These are phyloP conservation scores for Calyptomena viridis DNA, from an alignment of 2,113 vertebrate species.

Conservation along the genomic window DNA sequence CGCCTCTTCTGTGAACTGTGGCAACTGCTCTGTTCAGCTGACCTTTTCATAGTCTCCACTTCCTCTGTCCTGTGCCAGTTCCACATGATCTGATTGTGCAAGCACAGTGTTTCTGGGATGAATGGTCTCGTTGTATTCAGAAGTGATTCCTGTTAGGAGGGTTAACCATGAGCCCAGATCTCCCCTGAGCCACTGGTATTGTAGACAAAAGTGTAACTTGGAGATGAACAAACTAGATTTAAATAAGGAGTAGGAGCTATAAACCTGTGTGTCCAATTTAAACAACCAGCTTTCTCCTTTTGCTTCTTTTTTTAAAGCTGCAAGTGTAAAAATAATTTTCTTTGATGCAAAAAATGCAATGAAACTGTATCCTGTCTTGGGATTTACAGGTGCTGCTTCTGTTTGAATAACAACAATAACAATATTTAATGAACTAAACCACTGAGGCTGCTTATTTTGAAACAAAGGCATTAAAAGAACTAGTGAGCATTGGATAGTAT, in stretches of 20 bases:
- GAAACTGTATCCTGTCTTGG: background rate
- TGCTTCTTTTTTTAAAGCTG: background rate
- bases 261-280: background rate
- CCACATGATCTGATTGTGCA: background rate
- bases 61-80: fast-evolving
- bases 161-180: background rate
- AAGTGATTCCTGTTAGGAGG: background rate
- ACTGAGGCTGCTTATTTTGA: background rate
- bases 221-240: background rate
- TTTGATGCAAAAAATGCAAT: background rate
- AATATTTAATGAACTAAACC: background rate
- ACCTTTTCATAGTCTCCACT: background rate
- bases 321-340: background rate
- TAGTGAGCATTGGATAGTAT: background rate
- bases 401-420: background rate
- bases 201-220: background rate
- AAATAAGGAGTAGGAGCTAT: background rate
- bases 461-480: background rate
- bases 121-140: background rate
- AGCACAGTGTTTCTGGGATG: background rate
- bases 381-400: background rate
- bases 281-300: background rate
- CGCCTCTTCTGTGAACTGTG: background rate
- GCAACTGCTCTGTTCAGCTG: background rate
- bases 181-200: background rate